Conservation (phyloP, 2,113 vertebrate species). For the Phyllopteryx taeniolatus region DNA sequence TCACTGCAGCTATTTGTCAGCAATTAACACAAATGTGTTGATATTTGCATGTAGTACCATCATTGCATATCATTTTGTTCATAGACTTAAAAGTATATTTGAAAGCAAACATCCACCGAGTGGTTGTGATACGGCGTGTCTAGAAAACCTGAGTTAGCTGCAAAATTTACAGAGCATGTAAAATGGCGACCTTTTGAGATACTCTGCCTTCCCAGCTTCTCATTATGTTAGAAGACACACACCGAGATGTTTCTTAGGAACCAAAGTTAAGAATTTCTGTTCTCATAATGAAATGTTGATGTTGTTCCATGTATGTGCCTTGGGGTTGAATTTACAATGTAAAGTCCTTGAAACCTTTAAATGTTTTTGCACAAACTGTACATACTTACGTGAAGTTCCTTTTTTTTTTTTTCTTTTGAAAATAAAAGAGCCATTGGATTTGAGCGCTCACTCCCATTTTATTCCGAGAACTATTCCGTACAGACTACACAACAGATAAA, state of each 20-base stretch:
- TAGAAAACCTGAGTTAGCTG: conserved; percentile 18
- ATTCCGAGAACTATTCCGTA: conserved; percentile 8
- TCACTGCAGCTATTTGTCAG: conserved; percentile 42
- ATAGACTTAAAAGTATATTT: conserved; percentile 1
- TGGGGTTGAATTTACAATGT: conserved; percentile 82
- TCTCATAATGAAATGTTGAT: conserved; percentile 73
- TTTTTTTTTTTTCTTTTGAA: conserved; percentile 62
- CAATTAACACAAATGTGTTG: conserved; percentile 39
- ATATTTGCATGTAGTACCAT: conserved; percentile 58
- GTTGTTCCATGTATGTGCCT: conserved; percentile 83
- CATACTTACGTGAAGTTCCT: conserved; percentile 78
- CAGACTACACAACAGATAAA: not conserved
- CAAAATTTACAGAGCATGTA: conserved; percentile 52
- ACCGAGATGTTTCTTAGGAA: conserved; percentile 68
- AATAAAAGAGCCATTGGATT: conserved; percentile 80
- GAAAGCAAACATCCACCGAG: conserved; percentile 12
- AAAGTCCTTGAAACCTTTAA: conserved; percentile 82
- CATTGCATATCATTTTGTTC: conserved; percentile 34
- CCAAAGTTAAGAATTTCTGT: conserved; percentile 76
- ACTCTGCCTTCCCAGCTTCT: conserved; percentile 32
- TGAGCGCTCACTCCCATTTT: conserved; percentile 46
- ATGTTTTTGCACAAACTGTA: conserved; percentile 84
- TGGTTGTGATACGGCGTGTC: conserved; percentile 17
- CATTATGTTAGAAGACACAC: conserved; percentile 30
- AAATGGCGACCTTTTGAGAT: conserved; percentile 36